Evolutionary conservation across 2,888 invertebrate species (phyloP).

Genomic region (Eurois occulta): DNA sequence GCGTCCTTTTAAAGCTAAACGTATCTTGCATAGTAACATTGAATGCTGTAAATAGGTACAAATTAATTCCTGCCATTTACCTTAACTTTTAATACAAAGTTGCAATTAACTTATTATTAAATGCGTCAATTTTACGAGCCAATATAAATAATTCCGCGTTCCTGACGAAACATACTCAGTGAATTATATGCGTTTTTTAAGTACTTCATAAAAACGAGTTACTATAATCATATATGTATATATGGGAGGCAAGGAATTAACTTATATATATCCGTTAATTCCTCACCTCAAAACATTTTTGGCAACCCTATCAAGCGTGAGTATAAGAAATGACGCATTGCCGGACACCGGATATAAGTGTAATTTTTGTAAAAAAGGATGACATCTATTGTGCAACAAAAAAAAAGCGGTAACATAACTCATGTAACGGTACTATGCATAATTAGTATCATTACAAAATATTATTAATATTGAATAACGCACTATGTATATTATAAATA

Average conservation of each 20-base stretch:
- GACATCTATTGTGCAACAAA: slow-evolving; percentile 62
- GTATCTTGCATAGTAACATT: not conserved
- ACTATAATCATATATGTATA: no score
- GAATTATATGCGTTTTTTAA: not conserved
- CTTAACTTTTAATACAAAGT: not conserved
- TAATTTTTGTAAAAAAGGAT: slow-evolving; percentile 77
- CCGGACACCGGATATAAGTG: slow-evolving; percentile 72
- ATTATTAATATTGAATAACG: slow-evolving; percentile 32
- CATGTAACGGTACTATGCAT: slow-evolving; percentile 45
- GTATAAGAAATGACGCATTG: slow-evolving; percentile 67
- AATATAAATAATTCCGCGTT: slow-evolving; percentile 2
- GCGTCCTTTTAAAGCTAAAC: not conserved
- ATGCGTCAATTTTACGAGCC: slow-evolving; percentile 5
- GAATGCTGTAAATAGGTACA: slow-evolving; percentile 30
- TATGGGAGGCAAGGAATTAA: no score
- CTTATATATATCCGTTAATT: no score
- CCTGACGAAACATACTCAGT: not conserved
- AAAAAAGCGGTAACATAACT: slow-evolving; percentile 28
- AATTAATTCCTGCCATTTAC: slow-evolving; percentile 32
- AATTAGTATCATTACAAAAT: slow-evolving; percentile 46
- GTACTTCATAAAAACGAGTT: not conserved
- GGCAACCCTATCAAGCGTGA: slow-evolving; percentile 48
- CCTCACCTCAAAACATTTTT: not conserved
- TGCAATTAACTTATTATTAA: not conserved
- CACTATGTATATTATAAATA: no score